Evolutionary conservation across 1,140 invertebrate species (phyloP).

Genomic region (Anthonomus grandis): DNA sequence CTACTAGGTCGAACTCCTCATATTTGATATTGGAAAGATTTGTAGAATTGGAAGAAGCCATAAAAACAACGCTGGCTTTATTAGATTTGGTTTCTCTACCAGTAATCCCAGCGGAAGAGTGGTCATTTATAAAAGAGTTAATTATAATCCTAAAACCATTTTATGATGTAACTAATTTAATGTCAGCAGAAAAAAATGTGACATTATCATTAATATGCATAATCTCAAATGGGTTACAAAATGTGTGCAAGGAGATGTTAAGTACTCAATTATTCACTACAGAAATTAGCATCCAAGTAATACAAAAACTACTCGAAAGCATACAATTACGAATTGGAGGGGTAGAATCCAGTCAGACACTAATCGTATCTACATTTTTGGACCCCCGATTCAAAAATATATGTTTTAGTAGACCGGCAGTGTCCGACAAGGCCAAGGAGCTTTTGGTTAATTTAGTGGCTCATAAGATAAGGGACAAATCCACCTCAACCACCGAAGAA

Average conservation of each 20-base stretch:
- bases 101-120: slow-evolving; percentile 18
- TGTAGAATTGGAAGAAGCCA: slow-evolving; percentile 25
- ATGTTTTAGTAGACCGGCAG: neutral
- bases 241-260: neutral
- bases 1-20: slow-evolving; percentile 25
- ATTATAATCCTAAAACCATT: slow-evolving; percentile 33
- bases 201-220: slow-evolving; percentile 26
- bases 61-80: slow-evolving; percentile 8
- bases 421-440: slow-evolving; percentile 2
- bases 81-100: slow-evolving; percentile 2
- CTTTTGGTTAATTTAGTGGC: slow-evolving; percentile 1
- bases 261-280: neutral
- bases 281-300: too few species aligned
- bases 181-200: slow-evolving; percentile 32
- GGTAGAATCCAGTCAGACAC: slow-evolving; percentile 8
- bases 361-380: slow-evolving; percentile 13
- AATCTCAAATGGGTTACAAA: neutral
- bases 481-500: neutral
- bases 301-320: slow-evolving; percentile 2
- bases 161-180: slow-evolving; percentile 29
- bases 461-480: slow-evolving; percentile 8
- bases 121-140: slow-evolving; percentile 14
- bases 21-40: slow-evolving; percentile 23
- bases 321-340: slow-evolving; percentile 1
- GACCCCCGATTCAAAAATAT: slow-evolving; percentile 17